These are phyloP conservation scores for Diachrysia chrysitis DNA, from an alignment of 2,888 invertebrate species.

Conservation along the genomic window DNA sequence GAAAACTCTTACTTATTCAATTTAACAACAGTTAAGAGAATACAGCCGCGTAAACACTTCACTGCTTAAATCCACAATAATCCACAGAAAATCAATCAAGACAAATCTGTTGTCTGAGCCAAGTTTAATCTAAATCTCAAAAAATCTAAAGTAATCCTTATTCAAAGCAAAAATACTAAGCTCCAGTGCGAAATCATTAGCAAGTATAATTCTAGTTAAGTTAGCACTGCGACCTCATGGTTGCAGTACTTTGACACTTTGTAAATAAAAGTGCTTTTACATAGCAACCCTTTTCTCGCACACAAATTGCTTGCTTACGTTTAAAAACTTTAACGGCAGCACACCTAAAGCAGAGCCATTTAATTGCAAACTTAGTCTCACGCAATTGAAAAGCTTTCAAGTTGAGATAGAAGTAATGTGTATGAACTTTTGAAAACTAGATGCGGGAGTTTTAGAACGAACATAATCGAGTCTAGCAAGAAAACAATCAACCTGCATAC, in stretches of 20 bases:
- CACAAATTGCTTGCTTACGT: slow-evolving; percentile 26
- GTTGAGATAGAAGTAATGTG: slow-evolving; percentile 30
- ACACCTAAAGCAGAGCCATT: slow-evolving; percentile 22
- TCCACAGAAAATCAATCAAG: slow-evolving; percentile 38
- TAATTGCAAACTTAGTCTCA: slow-evolving; percentile 30
- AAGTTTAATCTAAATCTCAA: slow-evolving; percentile 32
- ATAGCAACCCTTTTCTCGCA: slow-evolving; percentile 23
- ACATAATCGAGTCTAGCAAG: slow-evolving; percentile 8
- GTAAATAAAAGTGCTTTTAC: slow-evolving; percentile 35
- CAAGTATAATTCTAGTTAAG: slow-evolving; percentile 37
- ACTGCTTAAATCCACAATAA: background rate
- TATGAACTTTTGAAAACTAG: slow-evolving; percentile 19
- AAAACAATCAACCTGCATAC: background rate
- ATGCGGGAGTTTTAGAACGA: slow-evolving; percentile 6
- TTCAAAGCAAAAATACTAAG: slow-evolving; percentile 39
- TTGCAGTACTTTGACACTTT: slow-evolving; percentile 40
- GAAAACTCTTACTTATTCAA: background rate
- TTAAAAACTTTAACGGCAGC: slow-evolving; percentile 18
- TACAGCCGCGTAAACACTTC: background rate
- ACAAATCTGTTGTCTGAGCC: slow-evolving; percentile 26
- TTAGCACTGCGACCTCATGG: slow-evolving; percentile 20
- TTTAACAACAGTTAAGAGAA: background rate
- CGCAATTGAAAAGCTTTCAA: slow-evolving; percentile 36
- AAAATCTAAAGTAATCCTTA: slow-evolving; percentile 47
- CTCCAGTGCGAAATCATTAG: slow-evolving; percentile 31